Evolutionary conservation across 1,140 invertebrate species (phyloP), one percentile per base, ranked within the genome.

Genomic region (Papilio aristodemus): DNA sequence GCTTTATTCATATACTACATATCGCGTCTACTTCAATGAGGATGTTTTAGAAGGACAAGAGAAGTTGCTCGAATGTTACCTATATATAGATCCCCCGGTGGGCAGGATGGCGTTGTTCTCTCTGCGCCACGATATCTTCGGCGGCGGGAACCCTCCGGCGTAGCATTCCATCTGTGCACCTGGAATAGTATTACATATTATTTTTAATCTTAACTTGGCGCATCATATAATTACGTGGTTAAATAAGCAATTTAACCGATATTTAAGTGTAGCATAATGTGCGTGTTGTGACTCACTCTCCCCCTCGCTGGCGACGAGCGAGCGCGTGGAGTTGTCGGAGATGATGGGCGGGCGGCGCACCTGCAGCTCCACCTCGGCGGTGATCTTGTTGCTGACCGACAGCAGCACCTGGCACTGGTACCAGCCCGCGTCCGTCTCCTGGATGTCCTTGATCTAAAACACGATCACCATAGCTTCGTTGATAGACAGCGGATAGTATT

Each of bases 101-200:
- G 97, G 97, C 74, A 98, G 91, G 73, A 98, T 95, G 54, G 96
- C 97, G 91, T 98, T 98, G 85, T 98, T 98, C 91, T 98, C 97
- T 74, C 97, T 93, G 73, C 97, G 93, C 97, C 97, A 98, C 10
- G 96, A 97, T 71, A 98, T 96, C 81, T 94, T 94, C 17, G 97
- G 97, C 1, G 88, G 83, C 13, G 97, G 97, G 87, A 95, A 96
- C 14, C 96, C 97, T 70, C 94, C 95, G 6, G 97, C 96, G 83
- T 97, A 98, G 85, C 97, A 98, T 84, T 97, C 95, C 85, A 98
- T 93, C 76, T 94, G 93, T 0, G 97, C 95, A 70, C 94, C 93
- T 93, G 69, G 62, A 46, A 46, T 36, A 11, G 27, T 39, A 62
- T n/a, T n/a, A n/a, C n/a, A n/a, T n/a, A n/a, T n/a, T n/a, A n/a